Conservation (phyloP, 2,113 vertebrate species). For the Thunnus maccoyii region DNA sequence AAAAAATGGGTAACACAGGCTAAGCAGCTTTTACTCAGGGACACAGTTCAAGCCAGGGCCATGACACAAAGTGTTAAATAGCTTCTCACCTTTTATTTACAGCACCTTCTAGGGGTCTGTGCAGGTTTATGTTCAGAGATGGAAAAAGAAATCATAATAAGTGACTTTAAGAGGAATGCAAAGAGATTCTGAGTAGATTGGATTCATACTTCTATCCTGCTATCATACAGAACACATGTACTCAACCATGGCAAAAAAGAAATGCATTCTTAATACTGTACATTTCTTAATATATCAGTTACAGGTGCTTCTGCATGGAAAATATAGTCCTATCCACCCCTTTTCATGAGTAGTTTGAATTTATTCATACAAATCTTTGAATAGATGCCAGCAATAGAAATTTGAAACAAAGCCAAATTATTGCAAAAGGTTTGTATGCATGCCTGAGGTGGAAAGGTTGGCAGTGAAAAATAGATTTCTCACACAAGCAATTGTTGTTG, state of each 20-base stretch:
- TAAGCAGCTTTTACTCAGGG: conserved; percentile 73
- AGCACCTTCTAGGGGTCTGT: background rate
- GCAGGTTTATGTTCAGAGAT: conserved; percentile 8
- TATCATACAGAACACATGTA: conserved; percentile 21
- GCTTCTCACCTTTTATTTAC: conserved; percentile 53
- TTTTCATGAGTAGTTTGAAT: background rate
- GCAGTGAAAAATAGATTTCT: conserved; percentile 2
- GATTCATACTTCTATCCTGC: background rate
- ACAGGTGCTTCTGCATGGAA: conserved; percentile 2
- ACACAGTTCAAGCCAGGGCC: conserved; percentile 58
- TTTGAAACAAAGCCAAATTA: background rate
- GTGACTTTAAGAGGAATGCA: background rate
- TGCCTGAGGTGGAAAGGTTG: background rate
- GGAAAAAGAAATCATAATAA: conserved; percentile 2
- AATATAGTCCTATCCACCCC: background rate
- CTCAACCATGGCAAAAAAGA: conserved; percentile 2
- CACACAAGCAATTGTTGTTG: background rate
- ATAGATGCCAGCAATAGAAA: background rate
- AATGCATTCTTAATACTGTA: conserved; percentile 11
- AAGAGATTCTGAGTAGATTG: background rate
- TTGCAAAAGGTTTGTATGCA: background rate
- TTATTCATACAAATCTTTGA: background rate
- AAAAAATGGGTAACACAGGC: conserved; percentile 62
- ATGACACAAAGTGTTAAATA: conserved; percentile 60
- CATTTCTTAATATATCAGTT: conserved; percentile 8